Evolutionary conservation across 2,797 vertebrate genomes (phyloP).

Genomic region (Margarornis squamiger): DNA sequence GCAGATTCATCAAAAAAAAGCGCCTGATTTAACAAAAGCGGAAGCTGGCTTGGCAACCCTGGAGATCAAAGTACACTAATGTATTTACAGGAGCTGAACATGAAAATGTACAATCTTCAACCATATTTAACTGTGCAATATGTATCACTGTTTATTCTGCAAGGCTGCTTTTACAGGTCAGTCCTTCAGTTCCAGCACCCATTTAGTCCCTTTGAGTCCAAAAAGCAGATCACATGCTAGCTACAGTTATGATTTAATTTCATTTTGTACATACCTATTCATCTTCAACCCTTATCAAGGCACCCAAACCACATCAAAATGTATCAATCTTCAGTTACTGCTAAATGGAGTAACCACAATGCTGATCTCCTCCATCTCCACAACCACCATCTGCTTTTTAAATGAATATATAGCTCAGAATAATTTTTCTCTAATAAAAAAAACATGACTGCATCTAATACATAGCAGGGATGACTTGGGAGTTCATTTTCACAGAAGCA

Average conservation of each 20-base stretch:
- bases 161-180: neutral
- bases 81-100: slow-evolving; percentile 10
- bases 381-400: neutral
- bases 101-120: neutral
- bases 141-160: neutral
- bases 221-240: neutral
- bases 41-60: slow-evolving; percentile 19
- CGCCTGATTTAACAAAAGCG: neutral
- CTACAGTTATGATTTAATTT: neutral
- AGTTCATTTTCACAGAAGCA: neutral
- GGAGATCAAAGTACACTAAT: slow-evolving; percentile 1
- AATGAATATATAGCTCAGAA: neutral
- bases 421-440: neutral
- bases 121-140: neutral
- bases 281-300: neutral
- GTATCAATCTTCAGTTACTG: neutral
- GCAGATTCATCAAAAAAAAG: slow-evolving; percentile 37
- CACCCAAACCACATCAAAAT: neutral
- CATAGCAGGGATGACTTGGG: neutral
- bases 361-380: neutral
- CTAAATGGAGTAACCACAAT: neutral
- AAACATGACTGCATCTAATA: neutral
- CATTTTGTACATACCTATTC: neutral
- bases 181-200: neutral
- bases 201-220: neutral